These are phyloP conservation scores for Neoscelio sp. DNA, from an alignment of 2,888 invertebrate genomes.

Conservation along the genomic window DNA sequence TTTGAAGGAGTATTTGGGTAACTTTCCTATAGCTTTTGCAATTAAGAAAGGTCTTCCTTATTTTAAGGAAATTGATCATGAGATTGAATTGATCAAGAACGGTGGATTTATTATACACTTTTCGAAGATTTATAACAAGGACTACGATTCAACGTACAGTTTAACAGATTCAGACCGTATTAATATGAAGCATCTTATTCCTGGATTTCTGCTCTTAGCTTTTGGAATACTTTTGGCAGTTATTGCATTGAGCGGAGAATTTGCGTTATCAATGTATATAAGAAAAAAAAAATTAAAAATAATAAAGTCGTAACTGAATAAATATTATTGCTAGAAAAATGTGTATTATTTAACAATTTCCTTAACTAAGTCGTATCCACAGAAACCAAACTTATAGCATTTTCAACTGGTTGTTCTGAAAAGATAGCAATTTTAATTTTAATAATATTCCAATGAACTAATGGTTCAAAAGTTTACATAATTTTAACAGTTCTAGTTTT, in stretches of 20 bases:
- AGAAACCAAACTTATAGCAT: too few species aligned
- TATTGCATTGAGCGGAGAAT: constrained; percentile 10
- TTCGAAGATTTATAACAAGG: background rate
- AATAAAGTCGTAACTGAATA: too few species aligned
- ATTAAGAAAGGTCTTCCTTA: constrained; percentile 74
- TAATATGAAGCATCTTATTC: constrained; percentile 31
- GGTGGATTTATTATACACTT: constrained; percentile 71
- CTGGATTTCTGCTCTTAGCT: constrained; percentile 14
- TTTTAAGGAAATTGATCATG: constrained; percentile 65
- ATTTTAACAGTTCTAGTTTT: too few species aligned
- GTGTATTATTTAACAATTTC: too few species aligned
- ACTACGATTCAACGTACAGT: background rate
- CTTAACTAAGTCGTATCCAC: too few species aligned
- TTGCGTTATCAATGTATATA: too few species aligned
- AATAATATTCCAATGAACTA: too few species aligned
- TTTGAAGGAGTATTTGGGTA: constrained; percentile 70
- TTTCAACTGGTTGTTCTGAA: too few species aligned
- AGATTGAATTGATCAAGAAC: constrained; percentile 66
- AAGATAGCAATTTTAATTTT: too few species aligned
- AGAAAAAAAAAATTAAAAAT: too few species aligned
- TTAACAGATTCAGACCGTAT: background rate
- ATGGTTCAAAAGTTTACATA: too few species aligned
- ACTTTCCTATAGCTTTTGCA: constrained; percentile 74
- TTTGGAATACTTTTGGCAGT: background rate
- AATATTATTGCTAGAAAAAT: too few species aligned